Evolutionary conservation across 2,113 vertebrate species (phyloP), one percentile per base, ranked within the genome.

Genomic region (Mixornis gularis): DNA sequence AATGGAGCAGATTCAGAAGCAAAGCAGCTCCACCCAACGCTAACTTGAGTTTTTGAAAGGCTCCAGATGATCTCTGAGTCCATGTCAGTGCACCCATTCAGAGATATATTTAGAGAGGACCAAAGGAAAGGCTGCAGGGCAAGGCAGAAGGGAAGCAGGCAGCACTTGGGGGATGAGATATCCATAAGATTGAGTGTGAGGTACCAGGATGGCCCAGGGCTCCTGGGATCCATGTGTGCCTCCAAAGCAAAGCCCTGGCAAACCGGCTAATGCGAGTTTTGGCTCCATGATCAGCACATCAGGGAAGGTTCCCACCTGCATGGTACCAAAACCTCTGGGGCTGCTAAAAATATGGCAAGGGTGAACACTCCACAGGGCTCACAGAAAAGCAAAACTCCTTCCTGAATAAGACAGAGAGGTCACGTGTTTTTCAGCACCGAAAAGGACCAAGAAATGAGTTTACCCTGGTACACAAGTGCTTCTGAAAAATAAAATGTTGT

Each of bases 21-120:
- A 74, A 66, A 87, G 69, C 40, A 52, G 80, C 27, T 79, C 40
- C 49, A 79, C 62, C 25, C 71, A 79, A 17, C 0, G 1, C 22
- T 26, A 12, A 43, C 27, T 40, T 17, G 27, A 76, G 59, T 6
- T 77, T 83, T 66, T 6, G 1, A 60, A 66, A 78, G 40, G 56
- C 62, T 71, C 30, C 56, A 63, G 69, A 40, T 36, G 24, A 40
- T 41, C 70, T 51, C 55, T 36, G 34, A 36, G 70, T 17, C 36
- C 41, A 51, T 0, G 0, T 22, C 49, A n/a, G 66, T 14, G 40
- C 0, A 1, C 21, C 38, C 0, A 0, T 38, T 58, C 5, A 2
- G 40, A 71, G 44, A 12, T 4, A 16, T 22, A 15, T n/a, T 65
- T 34, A 62, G 55, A 48, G 12, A 70, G 40, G 22, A 72, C 17